Conservation (phyloP, 2,888 invertebrate genomes). For the Morpho achilles region DNA sequence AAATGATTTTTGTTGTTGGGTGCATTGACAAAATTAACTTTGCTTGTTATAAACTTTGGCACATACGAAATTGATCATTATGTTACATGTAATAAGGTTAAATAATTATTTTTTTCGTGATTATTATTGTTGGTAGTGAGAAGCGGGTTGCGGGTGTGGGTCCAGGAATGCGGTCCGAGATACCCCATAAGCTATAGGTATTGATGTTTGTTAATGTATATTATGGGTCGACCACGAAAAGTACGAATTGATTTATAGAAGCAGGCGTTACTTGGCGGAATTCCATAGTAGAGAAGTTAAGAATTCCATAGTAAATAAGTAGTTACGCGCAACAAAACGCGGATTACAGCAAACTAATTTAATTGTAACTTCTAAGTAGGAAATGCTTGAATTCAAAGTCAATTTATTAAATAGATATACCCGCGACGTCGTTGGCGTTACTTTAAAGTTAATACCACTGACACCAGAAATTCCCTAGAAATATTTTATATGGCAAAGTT, state of each 20-base stretch:
- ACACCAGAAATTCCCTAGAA: too few relatives aligned
- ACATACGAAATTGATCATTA: slow-evolving; percentile 34
- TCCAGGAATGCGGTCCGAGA: slow-evolving; percentile 72
- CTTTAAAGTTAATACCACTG: too few relatives aligned
- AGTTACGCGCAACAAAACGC: too few relatives aligned
- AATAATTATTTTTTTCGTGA: slow-evolving; percentile 5
- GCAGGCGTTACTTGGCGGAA: too few relatives aligned
- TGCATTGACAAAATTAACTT: slow-evolving; percentile 29
- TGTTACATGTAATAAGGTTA: not conserved
- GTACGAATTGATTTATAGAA: slow-evolving; percentile 29
- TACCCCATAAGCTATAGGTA: slow-evolving; percentile 65
- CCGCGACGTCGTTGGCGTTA: too few relatives aligned
- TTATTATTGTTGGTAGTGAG: slow-evolving; percentile 30
- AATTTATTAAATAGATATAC: too few relatives aligned
- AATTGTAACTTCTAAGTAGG: too few relatives aligned
- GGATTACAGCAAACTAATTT: too few relatives aligned
- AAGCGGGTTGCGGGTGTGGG: slow-evolving; percentile 46
- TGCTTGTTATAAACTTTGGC: slow-evolving; percentile 2
- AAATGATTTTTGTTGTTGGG: slow-evolving; percentile 19
- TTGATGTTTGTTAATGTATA: slow-evolving; percentile 52
- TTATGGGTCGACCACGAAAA: slow-evolving; percentile 39
- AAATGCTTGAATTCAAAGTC: too few relatives aligned
- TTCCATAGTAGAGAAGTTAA: too few relatives aligned
- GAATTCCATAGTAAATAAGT: too few relatives aligned
- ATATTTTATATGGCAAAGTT: too few relatives aligned